Base-by-base conservation (phyloP, 2,797 vertebrate genomes). In the Morelia viridis region DNA sequence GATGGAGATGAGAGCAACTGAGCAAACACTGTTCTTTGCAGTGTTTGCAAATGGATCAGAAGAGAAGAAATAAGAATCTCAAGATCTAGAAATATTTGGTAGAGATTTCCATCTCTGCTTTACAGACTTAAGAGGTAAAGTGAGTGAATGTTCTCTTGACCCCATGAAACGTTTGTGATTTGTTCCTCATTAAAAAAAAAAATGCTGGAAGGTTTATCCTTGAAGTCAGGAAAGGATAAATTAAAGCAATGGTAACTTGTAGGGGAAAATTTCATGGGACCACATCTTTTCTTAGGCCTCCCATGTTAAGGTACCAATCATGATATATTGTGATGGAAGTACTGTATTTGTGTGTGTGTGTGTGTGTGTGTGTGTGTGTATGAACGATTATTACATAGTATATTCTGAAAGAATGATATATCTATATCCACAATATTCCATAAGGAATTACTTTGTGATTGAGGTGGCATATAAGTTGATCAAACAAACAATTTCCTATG, bases 21-120 rank as follows among this genome's bases (percentile, higher is more conserved):
- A 68, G 64, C 68, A 92, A 92, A 85, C 17, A 41, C 41, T 58
- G 60, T 7, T 68, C 31, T 92, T 85, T 60, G n/a, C 17, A 89
- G 9, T 60, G 62, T 86, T 86, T 92, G 88, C 17, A 60, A 64
- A 26, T 71, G 64, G 56, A 89, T 89, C 83, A 61, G 62, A 76
- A 85, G 80, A 83, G 28, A 71, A 89, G 24, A n/a, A 50, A 28
- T 56, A 65, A 56, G 53, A 71, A 60, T 58, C 3, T 89, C 41
- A 86, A 35, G 41, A 53, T 58, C 41, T 71, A 85, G 19, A 85
- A 71, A 86, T 60, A 53, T 46, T 89, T 89, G 19, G 35, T 89
- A 71, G 58, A 88, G 62, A 71, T 89, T 92, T 89, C 62, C 61
- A 64, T 85, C 24, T 85, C 88, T 0, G 0, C 8, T 46, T 9